phyloP scores from a whole-genome alignment of 2,113 vertebrate genomes.

The Chlorocebus sabaeus region DNA sequence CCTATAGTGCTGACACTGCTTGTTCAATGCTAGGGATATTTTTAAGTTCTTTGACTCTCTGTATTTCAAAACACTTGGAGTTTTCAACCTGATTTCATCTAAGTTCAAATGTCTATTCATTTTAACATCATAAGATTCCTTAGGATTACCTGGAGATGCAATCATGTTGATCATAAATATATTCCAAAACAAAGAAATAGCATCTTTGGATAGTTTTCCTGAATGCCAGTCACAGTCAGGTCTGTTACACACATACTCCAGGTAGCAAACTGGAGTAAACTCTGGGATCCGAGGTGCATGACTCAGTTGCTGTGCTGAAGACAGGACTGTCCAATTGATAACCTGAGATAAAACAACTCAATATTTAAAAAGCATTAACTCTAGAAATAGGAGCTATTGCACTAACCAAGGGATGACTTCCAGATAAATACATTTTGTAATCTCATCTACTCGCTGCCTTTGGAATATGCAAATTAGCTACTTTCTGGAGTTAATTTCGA shows the following conservation, averaged over 20 bases:
- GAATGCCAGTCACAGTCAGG: background rate
- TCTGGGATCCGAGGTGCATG: background rate
- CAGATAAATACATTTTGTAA: background rate
- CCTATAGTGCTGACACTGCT: background rate
- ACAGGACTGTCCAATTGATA: background rate
- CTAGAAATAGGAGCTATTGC: no score
- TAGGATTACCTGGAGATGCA: background rate
- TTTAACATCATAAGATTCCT: background rate
- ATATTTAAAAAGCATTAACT: background rate
- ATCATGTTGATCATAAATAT: background rate
- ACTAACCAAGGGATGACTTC: background rate
- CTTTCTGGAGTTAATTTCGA: background rate
- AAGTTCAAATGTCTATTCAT: background rate
- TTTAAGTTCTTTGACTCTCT: background rate
- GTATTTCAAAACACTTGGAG: background rate
- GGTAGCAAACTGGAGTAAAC: fast-evolving
- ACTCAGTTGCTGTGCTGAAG: background rate
- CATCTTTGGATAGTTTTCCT: background rate
- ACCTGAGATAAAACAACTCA: background rate
- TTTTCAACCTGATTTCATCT: background rate
- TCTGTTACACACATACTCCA: fast-evolving
- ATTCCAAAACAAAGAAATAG: background rate
- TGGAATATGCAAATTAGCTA: background rate
- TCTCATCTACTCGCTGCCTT: background rate
- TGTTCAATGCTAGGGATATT: background rate